A percentile compares a stretch with the other conserved stretches of the same genome.
These are phyloP conservation scores for Scomber japonicus DNA, from an alignment of 2,113 vertebrate species.

Conservation along the genomic window DNA sequence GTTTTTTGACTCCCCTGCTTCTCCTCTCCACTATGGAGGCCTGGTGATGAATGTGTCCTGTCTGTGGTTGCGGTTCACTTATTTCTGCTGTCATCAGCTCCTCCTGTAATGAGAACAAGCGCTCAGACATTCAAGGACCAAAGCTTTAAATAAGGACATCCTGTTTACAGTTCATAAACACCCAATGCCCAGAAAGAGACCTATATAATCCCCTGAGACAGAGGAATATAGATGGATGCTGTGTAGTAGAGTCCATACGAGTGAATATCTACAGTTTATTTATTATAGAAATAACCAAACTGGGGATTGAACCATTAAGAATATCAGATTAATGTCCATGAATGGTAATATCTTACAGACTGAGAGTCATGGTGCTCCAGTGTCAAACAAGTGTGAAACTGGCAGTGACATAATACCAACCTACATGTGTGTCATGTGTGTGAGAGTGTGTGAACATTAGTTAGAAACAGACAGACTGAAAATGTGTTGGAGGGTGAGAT, in stretches of 20 bases:
- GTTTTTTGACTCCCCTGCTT: not conserved
- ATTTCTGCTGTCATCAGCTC: slow-evolving; percentile 62
- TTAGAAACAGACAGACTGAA: not conserved
- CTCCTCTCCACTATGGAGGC: not conserved
- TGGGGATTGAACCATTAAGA: not conserved
- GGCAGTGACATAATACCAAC: slow-evolving; percentile 5
- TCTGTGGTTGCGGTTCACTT: slow-evolving; percentile 42
- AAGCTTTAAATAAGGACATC: slow-evolving; percentile 56
- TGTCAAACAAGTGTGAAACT: slow-evolving; percentile 19
- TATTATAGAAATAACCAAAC: not conserved
- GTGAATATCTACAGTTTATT: not conserved
- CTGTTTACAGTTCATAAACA: slow-evolving; percentile 44
- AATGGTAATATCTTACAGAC: slow-evolving; percentile 11
- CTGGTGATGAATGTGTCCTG: slow-evolving; percentile 54
- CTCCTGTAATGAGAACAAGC: slow-evolving; percentile 57
- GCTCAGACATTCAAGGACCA: slow-evolving; percentile 30
- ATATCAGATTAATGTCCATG: not conserved
- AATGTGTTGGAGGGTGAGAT: not conserved
- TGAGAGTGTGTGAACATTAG: not conserved
- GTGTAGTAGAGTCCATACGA: not conserved
- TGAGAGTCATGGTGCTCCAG: not conserved
- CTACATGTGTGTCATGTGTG: not conserved
- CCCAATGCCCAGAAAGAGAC: slow-evolving; percentile 4
- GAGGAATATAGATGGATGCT: slow-evolving; percentile 1
- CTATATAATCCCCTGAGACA: not conserved